These are phyloP conservation scores for Phoebastria nigripes DNA, from an alignment of 2,797 vertebrate genomes.

Conservation along the genomic window DNA sequence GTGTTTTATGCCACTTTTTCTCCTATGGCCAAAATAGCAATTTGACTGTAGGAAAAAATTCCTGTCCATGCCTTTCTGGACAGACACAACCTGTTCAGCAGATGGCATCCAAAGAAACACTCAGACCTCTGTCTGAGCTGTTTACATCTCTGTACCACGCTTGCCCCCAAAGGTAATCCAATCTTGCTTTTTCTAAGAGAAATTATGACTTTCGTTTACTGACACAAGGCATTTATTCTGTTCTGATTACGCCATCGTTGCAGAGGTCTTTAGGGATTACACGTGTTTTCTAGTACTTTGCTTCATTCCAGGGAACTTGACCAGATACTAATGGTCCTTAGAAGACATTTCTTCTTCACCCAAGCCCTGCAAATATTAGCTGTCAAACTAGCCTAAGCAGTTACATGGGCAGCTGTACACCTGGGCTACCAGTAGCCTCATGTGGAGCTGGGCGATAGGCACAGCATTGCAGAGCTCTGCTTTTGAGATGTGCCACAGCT, in stretches of 20 bases:
- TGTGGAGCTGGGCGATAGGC: neutral
- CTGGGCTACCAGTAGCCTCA: neutral
- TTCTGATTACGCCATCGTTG: neutral
- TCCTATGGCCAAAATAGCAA: neutral
- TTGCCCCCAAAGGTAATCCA: neutral
- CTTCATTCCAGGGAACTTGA: neutral
- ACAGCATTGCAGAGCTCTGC: neutral
- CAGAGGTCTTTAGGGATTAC: neutral
- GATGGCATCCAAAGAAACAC: neutral
- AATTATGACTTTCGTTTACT: neutral
- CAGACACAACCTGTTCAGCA: neutral
- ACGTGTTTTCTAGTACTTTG: neutral
- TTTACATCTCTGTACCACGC: neutral
- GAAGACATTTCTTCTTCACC: neutral
- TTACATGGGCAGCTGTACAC: neutral
- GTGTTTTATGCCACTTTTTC: neutral
- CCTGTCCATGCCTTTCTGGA: neutral
- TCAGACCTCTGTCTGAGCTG: neutral
- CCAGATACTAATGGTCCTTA: neutral
- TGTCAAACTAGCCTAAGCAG: neutral
- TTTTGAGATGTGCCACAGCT: neutral
- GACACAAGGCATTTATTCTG: neutral
- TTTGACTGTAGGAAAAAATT: neutral
- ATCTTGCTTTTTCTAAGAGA: neutral
- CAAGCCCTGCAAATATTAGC: neutral